Percentiles rank a stretch among this genome's conserved stretches.
Evolutionary conservation across 2,113 vertebrate species (phyloP).

Genomic region (Melanostigma gelatinosum): DNA sequence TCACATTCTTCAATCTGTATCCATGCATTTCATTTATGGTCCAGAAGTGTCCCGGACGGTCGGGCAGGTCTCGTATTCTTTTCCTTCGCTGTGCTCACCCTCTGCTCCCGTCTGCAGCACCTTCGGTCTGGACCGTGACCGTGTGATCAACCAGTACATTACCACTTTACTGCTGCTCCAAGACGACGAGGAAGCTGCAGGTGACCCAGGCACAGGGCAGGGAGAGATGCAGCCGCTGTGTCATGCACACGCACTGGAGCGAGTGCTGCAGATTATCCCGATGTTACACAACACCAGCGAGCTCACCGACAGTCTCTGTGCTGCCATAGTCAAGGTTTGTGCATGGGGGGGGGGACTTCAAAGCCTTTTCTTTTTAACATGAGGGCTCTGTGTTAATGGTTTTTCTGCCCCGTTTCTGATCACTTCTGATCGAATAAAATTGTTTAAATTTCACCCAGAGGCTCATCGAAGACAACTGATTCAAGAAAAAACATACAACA

Average conservation of each 20-base stretch:
- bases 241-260: slow-evolving; percentile 79
- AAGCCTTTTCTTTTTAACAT: neutral
- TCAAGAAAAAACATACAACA: neutral
- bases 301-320: slow-evolving; percentile 87
- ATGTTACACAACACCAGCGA: slow-evolving; percentile 85
- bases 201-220: slow-evolving; percentile 13
- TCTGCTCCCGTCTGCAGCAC: slow-evolving; percentile 77
- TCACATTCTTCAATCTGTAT: neutral
- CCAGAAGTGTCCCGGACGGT: neutral
- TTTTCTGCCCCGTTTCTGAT: neutral
- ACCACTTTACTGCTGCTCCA: slow-evolving; percentile 89
- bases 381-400: neutral
- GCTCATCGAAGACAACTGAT: neutral
- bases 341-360: neutral
- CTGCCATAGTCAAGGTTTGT: slow-evolving; percentile 88
- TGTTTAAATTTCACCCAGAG: neutral
- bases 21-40: neutral
- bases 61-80: neutral
- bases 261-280: slow-evolving; percentile 87
- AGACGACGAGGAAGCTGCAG: slow-evolving; percentile 64
- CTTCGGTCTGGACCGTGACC: slow-evolving; percentile 88
- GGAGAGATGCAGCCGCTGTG: slow-evolving; percentile 41
- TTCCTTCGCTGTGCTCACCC: neutral
- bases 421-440: neutral
- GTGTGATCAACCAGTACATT: slow-evolving; percentile 90